phyloP scores from a whole-genome alignment of 2,797 vertebrate species.

The Tenualosa thibaudeaui region DNA sequence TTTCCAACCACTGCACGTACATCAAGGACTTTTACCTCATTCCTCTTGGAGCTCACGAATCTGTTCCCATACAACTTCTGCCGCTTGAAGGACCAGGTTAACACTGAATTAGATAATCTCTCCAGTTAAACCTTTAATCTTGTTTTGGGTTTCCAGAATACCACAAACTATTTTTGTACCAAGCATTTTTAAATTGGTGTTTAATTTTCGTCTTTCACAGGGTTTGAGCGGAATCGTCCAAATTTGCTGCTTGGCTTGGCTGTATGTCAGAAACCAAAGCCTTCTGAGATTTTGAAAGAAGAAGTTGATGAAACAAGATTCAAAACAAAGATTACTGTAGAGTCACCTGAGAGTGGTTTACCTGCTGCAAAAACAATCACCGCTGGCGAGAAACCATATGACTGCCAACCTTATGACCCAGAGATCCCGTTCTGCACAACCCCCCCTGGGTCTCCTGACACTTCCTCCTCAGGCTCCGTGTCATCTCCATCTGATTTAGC shows the following conservation, averaged over 20 bases:
- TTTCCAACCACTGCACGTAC: conserved; percentile 89
- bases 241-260: conserved; percentile 94
- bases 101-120: neutral
- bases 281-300: conserved; percentile 61
- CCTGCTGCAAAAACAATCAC: conserved; percentile 62
- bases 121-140: neutral
- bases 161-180: neutral
- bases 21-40: conserved; percentile 98
- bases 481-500: conserved; percentile 71
- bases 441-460: conserved; percentile 78
- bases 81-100: conserved; percentile 96
- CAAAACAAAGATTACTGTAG: conserved; percentile 72
- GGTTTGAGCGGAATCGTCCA: conserved; percentile 88
- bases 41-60: conserved; percentile 89
- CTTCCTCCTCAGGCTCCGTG: conserved; percentile 67
- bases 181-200: conserved; percentile 32
- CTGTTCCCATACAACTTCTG: conserved; percentile 89
- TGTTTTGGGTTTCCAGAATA: neutral
- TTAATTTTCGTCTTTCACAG: conserved; percentile 66
- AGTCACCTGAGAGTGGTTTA: conserved; percentile 68
- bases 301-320: conserved; percentile 85
- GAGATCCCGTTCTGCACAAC: conserved; percentile 70
- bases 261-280: conserved; percentile 89
- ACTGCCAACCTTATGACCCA: conserved; percentile 74
- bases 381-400: conserved; percentile 74